Evolutionary conservation across 2,797 vertebrate genomes (phyloP), one percentile per base, ranked within the genome.

Genomic region (Pangasius larnaudii): DNA sequence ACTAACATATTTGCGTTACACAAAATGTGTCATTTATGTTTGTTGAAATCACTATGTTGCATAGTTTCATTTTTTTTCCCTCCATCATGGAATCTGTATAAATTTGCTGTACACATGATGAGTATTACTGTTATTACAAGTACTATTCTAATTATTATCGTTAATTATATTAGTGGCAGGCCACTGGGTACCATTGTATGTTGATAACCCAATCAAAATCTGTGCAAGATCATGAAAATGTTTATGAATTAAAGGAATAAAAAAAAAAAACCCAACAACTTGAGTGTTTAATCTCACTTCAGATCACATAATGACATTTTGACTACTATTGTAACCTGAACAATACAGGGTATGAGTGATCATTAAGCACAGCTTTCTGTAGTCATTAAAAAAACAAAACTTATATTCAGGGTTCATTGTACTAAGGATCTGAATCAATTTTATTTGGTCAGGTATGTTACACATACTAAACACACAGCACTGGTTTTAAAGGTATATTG

Each of bases 151-250:
- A 90, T 92, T 91, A 89, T 93, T 94, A 82, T 93, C 92, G 90
- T 90, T 93, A 86, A 92, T 91, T 92, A 91, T 90, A 95, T 96
- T 93, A 96, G 96, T 96, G 96, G 96, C 96, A 94, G 96, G 96
- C 96, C 96, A 96, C 96, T 96, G 92, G 92, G 93, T 92, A 91
- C 91, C 92, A 92, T 93, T 93, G 92, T 95, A 91, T 94, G 94
- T 95, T 92, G 92, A 93, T 94, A 94, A 93, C 94, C 95, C 94
- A 92, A 95, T 94, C 87, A 92, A 84, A 92, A 88, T 94, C 93
- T 95, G 94, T 95, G 92, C 93, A 92, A 93, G 93, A 93, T 94
- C 95, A 93, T 92, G 93, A 90, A 95, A 94, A 93, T 95, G 94
- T 95, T 95, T 93, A 95, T 93, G 94, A 95, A 93, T 92, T 94